A percentile compares a stretch with the other conserved stretches of the same genome.
Evolutionary conservation across 2,797 vertebrate species (phyloP).

Genomic region (Periophthalmus magnuspinnatus): DNA sequence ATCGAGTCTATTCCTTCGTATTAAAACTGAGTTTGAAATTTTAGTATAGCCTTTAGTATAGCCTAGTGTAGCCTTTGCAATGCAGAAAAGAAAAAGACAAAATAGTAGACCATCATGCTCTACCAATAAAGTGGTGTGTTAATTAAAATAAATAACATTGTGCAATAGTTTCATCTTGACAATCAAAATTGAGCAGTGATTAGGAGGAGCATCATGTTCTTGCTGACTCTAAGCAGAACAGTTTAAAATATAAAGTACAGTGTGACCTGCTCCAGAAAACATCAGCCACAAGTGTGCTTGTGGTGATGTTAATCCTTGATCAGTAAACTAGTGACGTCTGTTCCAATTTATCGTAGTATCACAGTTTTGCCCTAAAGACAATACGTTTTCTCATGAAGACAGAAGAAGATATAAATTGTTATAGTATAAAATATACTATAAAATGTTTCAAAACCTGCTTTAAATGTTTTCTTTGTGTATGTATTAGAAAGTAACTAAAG

Average conservation of each 20-base stretch:
- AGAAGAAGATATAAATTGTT: background rate
- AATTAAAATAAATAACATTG: background rate
- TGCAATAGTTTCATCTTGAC: background rate
- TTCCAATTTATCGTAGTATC: background rate
- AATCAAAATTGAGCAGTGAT: slow-evolving; percentile 19
- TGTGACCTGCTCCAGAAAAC: slow-evolving; percentile 39
- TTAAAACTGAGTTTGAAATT: too few species aligned
- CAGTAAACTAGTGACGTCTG: background rate
- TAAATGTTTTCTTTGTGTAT: background rate
- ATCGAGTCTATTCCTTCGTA: too few species aligned
- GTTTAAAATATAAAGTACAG: slow-evolving; percentile 36
- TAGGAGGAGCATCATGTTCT: slow-evolving; percentile 12
- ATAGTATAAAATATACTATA: too few species aligned
- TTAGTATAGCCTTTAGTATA: too few species aligned
- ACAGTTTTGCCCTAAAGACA: background rate
- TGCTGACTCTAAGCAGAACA: slow-evolving; percentile 12
- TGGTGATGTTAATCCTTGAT: slow-evolving; percentile 29
- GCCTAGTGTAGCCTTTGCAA: background rate
- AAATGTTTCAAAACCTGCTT: too few species aligned
- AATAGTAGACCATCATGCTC: background rate
- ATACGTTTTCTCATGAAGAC: background rate
- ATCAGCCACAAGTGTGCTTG: slow-evolving; percentile 25
- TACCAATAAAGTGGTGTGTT: background rate
- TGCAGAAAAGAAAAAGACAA: background rate
- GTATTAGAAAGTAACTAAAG: background rate